Conservation (phyloP, 2,797 vertebrate genomes). For the Lerista edwardsae region DNA sequence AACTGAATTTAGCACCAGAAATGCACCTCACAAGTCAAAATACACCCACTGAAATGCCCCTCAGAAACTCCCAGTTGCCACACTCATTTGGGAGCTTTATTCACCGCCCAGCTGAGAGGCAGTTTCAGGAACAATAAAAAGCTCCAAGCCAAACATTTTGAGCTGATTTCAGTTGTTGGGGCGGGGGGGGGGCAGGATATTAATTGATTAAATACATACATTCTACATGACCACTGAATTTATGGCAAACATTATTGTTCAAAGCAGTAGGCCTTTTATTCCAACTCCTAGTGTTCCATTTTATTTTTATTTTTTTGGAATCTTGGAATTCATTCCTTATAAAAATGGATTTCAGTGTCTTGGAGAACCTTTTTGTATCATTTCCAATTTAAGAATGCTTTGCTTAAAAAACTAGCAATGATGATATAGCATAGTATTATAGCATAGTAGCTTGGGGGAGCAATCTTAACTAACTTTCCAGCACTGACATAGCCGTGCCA, state of each 20-base stretch:
- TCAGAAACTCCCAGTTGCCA: background rate
- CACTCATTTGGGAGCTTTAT: background rate
- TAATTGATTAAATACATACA: no score
- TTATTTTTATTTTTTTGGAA: rapidly evolving
- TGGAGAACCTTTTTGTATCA: background rate
- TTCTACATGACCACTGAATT: background rate
- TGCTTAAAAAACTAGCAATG: background rate
- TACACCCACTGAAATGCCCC: no score
- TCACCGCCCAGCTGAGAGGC: background rate
- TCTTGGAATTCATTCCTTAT: background rate
- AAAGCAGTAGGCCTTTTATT: background rate
- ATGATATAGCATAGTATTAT: no score
- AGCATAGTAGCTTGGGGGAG: no score
- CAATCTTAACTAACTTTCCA: no score
- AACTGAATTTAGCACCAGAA: background rate
- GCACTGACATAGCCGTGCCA: no score
- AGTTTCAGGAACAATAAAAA: background rate
- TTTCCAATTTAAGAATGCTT: background rate
- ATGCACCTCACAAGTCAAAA: no score
- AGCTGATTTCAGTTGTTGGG: background rate
- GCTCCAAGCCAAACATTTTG: background rate
- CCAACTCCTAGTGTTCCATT: rapidly evolving
- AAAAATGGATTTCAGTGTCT: background rate
- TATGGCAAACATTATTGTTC: background rate
- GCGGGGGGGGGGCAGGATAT: no score